These are phyloP conservation scores for Picus viridis DNA, from an alignment of 2,797 vertebrate genomes.

Conservation along the genomic window DNA sequence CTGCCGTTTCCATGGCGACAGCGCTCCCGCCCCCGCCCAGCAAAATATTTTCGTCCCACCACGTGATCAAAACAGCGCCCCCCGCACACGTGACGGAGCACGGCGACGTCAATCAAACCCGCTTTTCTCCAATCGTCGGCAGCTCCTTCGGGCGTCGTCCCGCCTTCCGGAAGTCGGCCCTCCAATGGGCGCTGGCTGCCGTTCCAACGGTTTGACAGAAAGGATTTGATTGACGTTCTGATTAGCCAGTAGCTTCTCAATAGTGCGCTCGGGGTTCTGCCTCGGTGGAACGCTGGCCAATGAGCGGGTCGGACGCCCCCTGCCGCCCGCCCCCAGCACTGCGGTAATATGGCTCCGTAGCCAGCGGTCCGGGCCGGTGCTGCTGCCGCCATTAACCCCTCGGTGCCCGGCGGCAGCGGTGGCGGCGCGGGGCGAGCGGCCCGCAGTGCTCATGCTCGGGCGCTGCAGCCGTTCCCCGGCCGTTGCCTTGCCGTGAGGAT, in stretches of 20 bases:
- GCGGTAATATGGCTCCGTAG: slow-evolving; percentile 68
- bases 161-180: neutral
- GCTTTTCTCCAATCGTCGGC: neutral
- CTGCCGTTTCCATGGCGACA: neutral
- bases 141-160: fast-evolving
- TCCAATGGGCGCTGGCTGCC: neutral
- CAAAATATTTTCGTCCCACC: slow-evolving; percentile 6
- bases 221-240: fast-evolving
- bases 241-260: fast-evolving
- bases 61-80: slow-evolving; percentile 55
- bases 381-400: slow-evolving; percentile 49
- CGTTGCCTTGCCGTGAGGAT: slow-evolving; percentile 53
- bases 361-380: neutral
- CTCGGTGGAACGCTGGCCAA: fast-evolving
- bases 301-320: neutral
- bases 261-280: fast-evolving
- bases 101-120: neutral
- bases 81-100: slow-evolving; percentile 1
- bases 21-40: neutral
- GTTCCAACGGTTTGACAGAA: slow-evolving; percentile 3
- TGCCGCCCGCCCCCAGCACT: neutral
- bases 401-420: neutral
- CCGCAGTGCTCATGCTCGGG: neutral
- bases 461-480: slow-evolving; percentile 67
- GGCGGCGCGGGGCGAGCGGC: neutral